Conservation (phyloP, 2,797 vertebrate genomes). For the Xiphorhynchus erythropygius region DNA sequence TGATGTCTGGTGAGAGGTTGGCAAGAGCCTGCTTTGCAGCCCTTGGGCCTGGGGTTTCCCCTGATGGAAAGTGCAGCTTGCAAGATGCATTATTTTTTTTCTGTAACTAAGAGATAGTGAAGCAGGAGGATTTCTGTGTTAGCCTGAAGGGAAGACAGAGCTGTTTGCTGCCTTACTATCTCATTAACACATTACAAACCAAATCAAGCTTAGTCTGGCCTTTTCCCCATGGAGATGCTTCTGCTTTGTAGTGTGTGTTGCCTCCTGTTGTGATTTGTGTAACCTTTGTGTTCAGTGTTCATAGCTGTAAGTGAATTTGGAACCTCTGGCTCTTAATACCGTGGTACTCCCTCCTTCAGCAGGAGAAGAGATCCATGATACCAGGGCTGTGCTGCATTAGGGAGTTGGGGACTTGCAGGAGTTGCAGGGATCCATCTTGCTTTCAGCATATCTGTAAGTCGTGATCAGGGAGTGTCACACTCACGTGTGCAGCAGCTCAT, state of each 20-base stretch:
- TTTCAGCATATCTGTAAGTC: background rate
- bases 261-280: background rate
- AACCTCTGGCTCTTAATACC: background rate
- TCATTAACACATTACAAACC: background rate
- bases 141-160: slow-evolving; percentile 33
- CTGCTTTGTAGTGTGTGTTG: background rate
- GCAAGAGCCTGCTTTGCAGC: background rate
- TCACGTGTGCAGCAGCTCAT: background rate
- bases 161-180: background rate
- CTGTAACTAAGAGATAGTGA: background rate
- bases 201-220: background rate
- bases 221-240: background rate
- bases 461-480: accelerated
- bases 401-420: background rate
- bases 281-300: background rate
- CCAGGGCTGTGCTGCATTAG: accelerated
- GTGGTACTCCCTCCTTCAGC: background rate
- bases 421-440: background rate
- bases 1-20: slow-evolving; percentile 34
- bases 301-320: background rate
- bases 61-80: background rate
- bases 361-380: accelerated
- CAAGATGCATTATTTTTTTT: background rate
- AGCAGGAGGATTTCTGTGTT: background rate
- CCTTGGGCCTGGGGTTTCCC: slow-evolving; percentile 21